Percentiles rank a stretch among this genome's conserved stretches.
phyloP scores from a whole-genome alignment of 1,140 invertebrate species.

The Zaprionus capensis region DNA sequence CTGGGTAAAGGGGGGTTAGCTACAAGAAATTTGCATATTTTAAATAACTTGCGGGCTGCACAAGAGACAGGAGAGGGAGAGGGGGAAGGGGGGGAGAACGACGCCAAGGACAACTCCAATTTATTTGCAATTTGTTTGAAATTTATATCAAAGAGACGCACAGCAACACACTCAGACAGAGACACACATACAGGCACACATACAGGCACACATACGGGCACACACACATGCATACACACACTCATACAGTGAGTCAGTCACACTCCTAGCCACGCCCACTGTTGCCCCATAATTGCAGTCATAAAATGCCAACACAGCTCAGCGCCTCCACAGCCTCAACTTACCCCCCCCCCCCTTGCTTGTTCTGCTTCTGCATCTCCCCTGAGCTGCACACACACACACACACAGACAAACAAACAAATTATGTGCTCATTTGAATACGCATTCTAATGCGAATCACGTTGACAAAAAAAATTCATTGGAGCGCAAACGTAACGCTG shows the following conservation, averaged over 20 bases:
- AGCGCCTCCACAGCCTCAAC: conserved; percentile 29
- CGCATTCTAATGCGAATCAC: conserved; percentile 82
- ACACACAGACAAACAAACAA: conserved; percentile 74
- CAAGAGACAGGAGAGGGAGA: conserved; percentile 33
- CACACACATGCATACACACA: conserved; percentile 17
- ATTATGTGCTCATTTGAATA: conserved; percentile 83
- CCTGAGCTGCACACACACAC: conserved; percentile 39
- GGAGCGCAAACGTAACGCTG: conserved; percentile 48
- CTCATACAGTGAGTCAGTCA: conserved; percentile 12
- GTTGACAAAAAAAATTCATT: conserved; percentile 83
- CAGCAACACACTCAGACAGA: conserved; percentile 30
- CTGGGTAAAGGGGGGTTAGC: neutral
- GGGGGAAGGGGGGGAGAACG: conserved; percentile 8
- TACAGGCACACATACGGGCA: conserved; percentile 10
- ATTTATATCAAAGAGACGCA: conserved; percentile 73
- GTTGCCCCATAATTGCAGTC: conserved; percentile 64
- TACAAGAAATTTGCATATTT: conserved; percentile 76
- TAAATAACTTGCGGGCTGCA: conserved; percentile 69
- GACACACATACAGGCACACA: conserved; percentile 21
- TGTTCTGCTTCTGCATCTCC: conserved; percentile 54
- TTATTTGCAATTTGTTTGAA: conserved; percentile 83
- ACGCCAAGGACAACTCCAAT: conserved; percentile 70
- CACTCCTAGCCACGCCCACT: conserved; percentile 22
- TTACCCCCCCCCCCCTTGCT: neutral
- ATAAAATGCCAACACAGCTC: conserved; percentile 65